phyloP scores from a whole-genome alignment of 2,797 vertebrate species.

The Lycodopsis pacificus region DNA sequence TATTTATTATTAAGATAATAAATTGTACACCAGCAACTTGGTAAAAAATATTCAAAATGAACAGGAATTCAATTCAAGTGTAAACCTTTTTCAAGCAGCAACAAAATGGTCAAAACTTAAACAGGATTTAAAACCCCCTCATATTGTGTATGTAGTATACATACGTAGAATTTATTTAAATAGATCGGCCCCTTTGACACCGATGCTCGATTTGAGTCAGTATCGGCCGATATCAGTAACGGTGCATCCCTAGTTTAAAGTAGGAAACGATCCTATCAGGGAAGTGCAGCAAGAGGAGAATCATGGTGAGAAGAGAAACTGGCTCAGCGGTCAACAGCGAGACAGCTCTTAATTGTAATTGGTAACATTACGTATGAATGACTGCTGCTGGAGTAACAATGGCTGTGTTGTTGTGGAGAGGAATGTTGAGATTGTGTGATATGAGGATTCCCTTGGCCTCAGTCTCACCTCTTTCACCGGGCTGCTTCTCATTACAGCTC shows the following conservation, averaged over 20 bases:
- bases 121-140: not conserved
- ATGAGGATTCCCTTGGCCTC: constrained; percentile 66
- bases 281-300: constrained; percentile 29
- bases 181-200: not conserved
- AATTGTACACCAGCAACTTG: no score
- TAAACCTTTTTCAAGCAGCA: no score
- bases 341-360: constrained; percentile 49
- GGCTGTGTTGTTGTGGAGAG: constrained; percentile 43
- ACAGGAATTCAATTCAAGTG: not conserved
- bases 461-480: constrained; percentile 56
- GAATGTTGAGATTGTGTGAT: constrained; percentile 46
- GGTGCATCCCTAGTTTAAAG: constrained; percentile 21
- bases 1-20: no score
- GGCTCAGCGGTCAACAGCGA: constrained; percentile 22
- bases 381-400: constrained; percentile 44
- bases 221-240: not conserved
- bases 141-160: not conserved
- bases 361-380: constrained; percentile 48
- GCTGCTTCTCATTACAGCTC: constrained; percentile 50
- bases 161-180: not conserved
- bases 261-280: constrained; percentile 47
- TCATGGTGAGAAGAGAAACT: constrained; percentile 33
- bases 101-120: not conserved
- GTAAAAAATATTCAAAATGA: no score
- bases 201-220: not conserved